These are phyloP conservation scores for Harmothoe impar DNA, from an alignment of 2,888 invertebrate species.

Conservation along the genomic window DNA sequence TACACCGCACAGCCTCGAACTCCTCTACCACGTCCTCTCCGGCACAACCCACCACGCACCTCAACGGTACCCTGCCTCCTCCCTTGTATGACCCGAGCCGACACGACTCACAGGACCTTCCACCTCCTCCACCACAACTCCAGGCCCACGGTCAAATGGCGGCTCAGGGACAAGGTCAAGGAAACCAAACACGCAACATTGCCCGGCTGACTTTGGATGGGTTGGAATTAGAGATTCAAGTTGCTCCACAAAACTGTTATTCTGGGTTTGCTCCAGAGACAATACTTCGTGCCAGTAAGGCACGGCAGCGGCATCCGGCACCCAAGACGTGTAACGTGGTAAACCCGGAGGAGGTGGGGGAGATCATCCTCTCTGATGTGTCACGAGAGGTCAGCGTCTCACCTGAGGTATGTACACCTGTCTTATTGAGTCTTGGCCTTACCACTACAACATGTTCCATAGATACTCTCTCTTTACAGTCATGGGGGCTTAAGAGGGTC, in stretches of 20 bases:
- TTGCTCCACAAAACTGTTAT: conserved; percentile 56
- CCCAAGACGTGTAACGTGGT: conserved; percentile 30
- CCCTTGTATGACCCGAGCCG: not conserved
- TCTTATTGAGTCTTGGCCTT: no score
- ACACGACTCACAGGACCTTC: not conserved
- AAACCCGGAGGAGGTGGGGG: conserved; percentile 50
- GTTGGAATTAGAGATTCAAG: conserved; percentile 50
- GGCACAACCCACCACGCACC: not conserved
- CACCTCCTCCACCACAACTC: not conserved
- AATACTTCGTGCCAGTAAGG: conserved; percentile 51
- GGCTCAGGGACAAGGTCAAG: not conserved
- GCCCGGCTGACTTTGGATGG: conserved; percentile 52
- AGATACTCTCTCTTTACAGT: no score
- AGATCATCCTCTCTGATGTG: conserved; percentile 52
- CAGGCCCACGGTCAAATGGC: not conserved
- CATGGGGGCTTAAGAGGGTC: no score
- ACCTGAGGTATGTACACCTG: not conserved
- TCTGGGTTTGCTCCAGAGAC: conserved; percentile 56
- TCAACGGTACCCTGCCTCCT: conserved; percentile 43
- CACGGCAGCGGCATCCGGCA: not conserved
- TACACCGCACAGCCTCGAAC: no score
- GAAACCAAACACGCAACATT: not conserved
- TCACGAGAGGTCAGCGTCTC: conserved; percentile 18
- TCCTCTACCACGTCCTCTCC: not conserved
- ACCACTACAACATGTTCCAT: no score